phyloP scores from a whole-genome alignment of 2,113 vertebrate species.

The Notechis scutatus region DNA sequence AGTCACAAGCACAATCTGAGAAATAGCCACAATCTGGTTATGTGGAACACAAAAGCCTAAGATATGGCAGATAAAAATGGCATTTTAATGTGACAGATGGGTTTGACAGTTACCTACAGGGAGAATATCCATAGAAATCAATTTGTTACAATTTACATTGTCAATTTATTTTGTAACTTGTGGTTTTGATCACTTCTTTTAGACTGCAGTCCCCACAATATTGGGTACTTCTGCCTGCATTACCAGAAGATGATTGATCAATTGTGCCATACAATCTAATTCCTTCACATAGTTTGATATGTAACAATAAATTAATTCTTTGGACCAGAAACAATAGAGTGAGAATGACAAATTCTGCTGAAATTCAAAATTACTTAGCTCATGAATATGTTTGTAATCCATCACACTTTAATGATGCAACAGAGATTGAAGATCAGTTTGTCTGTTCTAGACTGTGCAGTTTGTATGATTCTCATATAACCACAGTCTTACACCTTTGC shows the following conservation, averaged over 20 bases:
- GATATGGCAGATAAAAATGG: background rate
- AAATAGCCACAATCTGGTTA: background rate
- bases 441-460: background rate
- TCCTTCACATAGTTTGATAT: fast-evolving
- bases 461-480: too few relatives aligned
- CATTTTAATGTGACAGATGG: background rate
- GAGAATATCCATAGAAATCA: background rate
- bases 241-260: background rate
- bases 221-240: background rate
- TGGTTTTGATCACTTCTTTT: background rate
- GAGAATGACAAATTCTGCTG: background rate
- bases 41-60: background rate
- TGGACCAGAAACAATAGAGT: background rate
- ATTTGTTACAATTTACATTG: background rate
- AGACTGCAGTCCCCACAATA: background rate
- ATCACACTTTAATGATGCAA: background rate
- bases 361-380: background rate
- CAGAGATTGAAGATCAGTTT: background rate
- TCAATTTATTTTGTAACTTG: background rate
- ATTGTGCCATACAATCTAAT: background rate
- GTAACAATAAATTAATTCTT: background rate
- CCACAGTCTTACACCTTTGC: background rate
- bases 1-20: background rate
- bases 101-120: background rate
- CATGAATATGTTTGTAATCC: background rate